Percentiles rank a stretch among this genome's conserved stretches.
These are phyloP conservation scores for Acanthosepion lycidas DNA, from an alignment of 2,888 invertebrate species.

Conservation along the genomic window DNA sequence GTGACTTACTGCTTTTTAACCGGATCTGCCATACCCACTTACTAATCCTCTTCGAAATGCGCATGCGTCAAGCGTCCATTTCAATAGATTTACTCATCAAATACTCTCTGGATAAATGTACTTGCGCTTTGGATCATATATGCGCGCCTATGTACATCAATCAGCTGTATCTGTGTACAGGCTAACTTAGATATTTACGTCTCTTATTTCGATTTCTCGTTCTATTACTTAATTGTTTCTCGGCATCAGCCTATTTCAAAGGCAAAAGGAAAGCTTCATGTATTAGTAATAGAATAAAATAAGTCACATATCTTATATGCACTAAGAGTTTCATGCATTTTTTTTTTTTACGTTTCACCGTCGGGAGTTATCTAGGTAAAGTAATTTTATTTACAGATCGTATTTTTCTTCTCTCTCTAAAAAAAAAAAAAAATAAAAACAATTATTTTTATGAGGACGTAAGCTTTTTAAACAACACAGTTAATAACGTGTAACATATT, in stretches of 20 bases:
- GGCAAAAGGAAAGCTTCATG: too few species aligned
- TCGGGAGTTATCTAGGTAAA: too few species aligned
- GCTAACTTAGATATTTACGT: background rate
- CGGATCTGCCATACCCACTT: constrained; percentile 33
- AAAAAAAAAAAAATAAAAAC: too few species aligned
- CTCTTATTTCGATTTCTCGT: background rate
- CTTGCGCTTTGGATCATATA: background rate
- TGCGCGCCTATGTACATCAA: background rate
- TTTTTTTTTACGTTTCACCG: too few species aligned
- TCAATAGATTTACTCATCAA: constrained; percentile 33
- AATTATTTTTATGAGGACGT: too few species aligned
- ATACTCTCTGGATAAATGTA: background rate
- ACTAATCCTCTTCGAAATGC: background rate
- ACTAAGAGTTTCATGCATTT: too few species aligned
- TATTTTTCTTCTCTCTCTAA: too few species aligned
- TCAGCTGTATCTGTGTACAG: background rate
- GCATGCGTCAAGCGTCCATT: constrained; percentile 7
- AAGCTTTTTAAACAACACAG: too few species aligned
- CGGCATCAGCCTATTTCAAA: background rate
- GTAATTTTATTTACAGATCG: too few species aligned
- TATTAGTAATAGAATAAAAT: too few species aligned
- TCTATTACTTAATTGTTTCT: constrained; percentile 7
- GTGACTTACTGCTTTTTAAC: background rate
- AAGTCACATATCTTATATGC: too few species aligned
- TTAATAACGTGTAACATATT: too few species aligned